phyloP scores from a whole-genome alignment of 2,113 vertebrate genomes.

The Perca flavescens region DNA sequence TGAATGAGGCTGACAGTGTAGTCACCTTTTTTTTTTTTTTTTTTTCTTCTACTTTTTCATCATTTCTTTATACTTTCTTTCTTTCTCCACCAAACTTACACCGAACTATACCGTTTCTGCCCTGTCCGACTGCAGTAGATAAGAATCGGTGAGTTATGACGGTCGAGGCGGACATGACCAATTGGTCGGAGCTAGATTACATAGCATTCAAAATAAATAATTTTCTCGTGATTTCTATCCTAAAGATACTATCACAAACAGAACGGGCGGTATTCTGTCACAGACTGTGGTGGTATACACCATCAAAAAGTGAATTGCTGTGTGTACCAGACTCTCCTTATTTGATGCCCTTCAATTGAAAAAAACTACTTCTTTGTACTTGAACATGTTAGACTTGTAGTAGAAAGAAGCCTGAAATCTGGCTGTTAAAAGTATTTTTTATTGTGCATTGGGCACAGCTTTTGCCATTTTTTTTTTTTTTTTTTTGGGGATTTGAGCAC shows the following conservation, averaged over 20 bases:
- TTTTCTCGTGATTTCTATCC: too few species aligned
- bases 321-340: too few species aligned
- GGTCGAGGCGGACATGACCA: slow-evolving; percentile 36
- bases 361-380: too few species aligned
- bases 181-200: background rate
- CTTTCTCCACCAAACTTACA: background rate
- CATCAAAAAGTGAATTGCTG: too few species aligned
- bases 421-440: background rate
- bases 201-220: too few species aligned
- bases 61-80: background rate
- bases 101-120: background rate
- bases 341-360: too few species aligned
- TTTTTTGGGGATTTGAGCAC: background rate
- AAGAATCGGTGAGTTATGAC: slow-evolving; percentile 34
- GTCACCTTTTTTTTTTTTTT: slow-evolving; percentile 21
- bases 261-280: too few species aligned
- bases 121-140: slow-evolving; percentile 12
- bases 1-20: slow-evolving; percentile 39
- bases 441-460: background rate
- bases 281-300: too few species aligned
- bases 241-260: too few species aligned
- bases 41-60: background rate
- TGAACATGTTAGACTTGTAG: too few species aligned
- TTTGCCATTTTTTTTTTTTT: background rate
- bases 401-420: background rate